A percentile compares a stretch with the other conserved stretches of the same genome.
phyloP scores from a whole-genome alignment of 2,113 vertebrate genomes.

The Protomyctophum bolini region DNA sequence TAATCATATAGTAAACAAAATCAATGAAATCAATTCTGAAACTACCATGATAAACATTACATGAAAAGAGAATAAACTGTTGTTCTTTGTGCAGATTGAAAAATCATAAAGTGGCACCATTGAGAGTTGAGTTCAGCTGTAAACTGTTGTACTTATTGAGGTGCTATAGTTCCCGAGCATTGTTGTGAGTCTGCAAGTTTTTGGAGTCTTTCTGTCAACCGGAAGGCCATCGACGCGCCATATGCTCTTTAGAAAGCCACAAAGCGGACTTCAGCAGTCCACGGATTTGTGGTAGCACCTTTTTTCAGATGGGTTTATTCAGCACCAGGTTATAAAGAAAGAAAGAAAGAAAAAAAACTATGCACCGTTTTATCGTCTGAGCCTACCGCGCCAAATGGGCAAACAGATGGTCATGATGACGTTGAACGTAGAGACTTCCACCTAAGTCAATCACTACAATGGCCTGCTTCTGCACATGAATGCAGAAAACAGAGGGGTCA shows the following conservation, averaged over 20 bases:
- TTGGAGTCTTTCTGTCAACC: constrained; percentile 57
- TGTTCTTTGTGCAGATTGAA: constrained; percentile 59
- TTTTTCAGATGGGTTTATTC: constrained; percentile 69
- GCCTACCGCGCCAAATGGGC: constrained; percentile 51
- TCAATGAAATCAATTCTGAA: constrained; percentile 46
- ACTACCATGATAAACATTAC: constrained; percentile 46
- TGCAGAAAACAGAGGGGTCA: constrained; percentile 60
- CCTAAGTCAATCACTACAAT: constrained; percentile 55
- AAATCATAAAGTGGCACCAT: constrained; percentile 77
- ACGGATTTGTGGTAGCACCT: constrained; percentile 78
- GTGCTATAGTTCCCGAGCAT: constrained; percentile 71
- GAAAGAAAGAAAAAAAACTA: constrained; percentile 49
- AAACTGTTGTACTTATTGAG: constrained; percentile 75
- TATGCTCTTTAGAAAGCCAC: constrained; percentile 64
- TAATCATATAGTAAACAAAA: constrained; percentile 46
- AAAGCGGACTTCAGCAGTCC: constrained; percentile 62
- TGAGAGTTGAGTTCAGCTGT: constrained; percentile 75
- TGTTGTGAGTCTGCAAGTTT: constrained; percentile 61
- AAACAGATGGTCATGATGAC: constrained; percentile 54
- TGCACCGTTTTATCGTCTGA: constrained; percentile 67
- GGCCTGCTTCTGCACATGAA: constrained; percentile 70
- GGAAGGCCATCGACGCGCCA: constrained; percentile 40
- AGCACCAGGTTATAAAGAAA: constrained; percentile 79
- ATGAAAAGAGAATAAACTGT: constrained; percentile 46
- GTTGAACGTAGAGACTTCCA: constrained; percentile 64